Evolutionary conservation across 2,888 invertebrate genomes (phyloP).

Genomic region (Drosophila affinis): DNA sequence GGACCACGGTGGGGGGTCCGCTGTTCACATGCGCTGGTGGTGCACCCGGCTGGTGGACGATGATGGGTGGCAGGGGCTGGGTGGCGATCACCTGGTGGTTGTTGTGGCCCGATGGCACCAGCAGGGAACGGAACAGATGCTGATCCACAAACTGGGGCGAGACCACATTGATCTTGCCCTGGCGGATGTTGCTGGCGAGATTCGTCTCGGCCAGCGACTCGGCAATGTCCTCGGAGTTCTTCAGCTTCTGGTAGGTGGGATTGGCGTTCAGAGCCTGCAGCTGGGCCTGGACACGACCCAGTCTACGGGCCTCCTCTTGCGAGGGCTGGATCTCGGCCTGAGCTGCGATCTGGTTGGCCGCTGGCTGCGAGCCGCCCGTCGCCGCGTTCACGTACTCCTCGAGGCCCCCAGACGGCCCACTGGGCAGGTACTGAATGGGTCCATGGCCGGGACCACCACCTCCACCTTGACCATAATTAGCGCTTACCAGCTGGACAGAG

Average conservation of each 20-base stretch:
- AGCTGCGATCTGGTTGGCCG: conserved; percentile 66
- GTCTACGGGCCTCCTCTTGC: conserved; percentile 69
- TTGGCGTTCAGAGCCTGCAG: conserved; percentile 72
- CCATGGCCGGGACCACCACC: conserved; percentile 23
- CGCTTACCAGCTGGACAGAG: conserved; percentile 64
- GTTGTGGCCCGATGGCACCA: conserved; percentile 80
- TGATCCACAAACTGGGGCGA: conserved; percentile 81
- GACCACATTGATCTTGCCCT: conserved; percentile 79
- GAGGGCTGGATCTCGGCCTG: conserved; percentile 76
- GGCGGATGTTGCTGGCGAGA: conserved; percentile 80
- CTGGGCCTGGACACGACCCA: conserved; percentile 77
- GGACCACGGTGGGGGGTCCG: conserved; percentile 81
- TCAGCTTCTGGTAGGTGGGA: conserved; percentile 75
- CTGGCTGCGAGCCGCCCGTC: conserved; percentile 59
- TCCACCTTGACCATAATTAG: conserved; percentile 52
- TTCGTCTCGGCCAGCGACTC: conserved; percentile 79
- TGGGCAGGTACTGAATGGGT: conserved; percentile 52
- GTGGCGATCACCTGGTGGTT: conserved; percentile 81
- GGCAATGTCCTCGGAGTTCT: conserved; percentile 80
- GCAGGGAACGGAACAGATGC: conserved; percentile 79
- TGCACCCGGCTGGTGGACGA: conserved; percentile 81
- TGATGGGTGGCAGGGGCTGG: conserved; percentile 80
- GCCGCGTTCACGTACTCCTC: conserved; percentile 78
- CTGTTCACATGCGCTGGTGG: conserved; percentile 80
- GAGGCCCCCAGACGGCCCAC: conserved; percentile 62